Base-by-base conservation (phyloP, 1,140 invertebrate genomes). In the Steinernema khuongi region DNA sequence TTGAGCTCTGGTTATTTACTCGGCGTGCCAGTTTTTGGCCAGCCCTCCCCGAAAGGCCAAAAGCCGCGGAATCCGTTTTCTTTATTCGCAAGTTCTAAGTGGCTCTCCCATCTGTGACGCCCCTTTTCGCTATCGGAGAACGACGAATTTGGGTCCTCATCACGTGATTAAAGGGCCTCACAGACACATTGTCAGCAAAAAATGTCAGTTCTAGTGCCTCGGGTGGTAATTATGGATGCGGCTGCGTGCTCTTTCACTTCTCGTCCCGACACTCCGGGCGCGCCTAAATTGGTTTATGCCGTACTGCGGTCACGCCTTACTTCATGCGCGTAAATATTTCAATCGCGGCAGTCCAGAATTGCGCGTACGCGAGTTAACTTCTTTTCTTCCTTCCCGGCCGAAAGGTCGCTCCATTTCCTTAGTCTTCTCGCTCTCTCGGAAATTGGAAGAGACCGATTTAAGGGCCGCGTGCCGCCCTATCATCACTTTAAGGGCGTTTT, bases 321-420 rank as follows among this genome's bases (percentile, higher is more conserved):
- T 22, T 60, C 50, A 26, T 4, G 4, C 50, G 50, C 50, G 50
- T 60, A 26, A 60, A 60, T 60, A 60, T 60, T 60, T 60, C 50
- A 60, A 60, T 60, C 50, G 26, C 4, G 4, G 50, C 19, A 60
- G 50, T 60, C 26, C 14, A 22, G 50, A 60, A 17, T 60, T 22
- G 19, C 7, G 50, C 50, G 19, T 60, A 60, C 50, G 50, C 50
- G 11, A n/a, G 36, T 41, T 41, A 41, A 41, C 36, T 41, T 41
- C 36, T 41, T 41, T n/a, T n/a, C 7, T n/a, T 41, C 7, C 7
- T n/a, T n/a, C n/a, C n/a, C n/a, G n/a, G n/a, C n/a, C n/a, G n/a
- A n/a, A n/a, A n/a, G n/a, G n/a, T n/a, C n/a, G 50, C 26, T 14
- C 26, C 50, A 60, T 60, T 60, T 60, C 50, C 50, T 14, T 60